Evolutionary conservation across 2,797 vertebrate genomes (phyloP).

Genomic region (Tapirus indicus): DNA sequence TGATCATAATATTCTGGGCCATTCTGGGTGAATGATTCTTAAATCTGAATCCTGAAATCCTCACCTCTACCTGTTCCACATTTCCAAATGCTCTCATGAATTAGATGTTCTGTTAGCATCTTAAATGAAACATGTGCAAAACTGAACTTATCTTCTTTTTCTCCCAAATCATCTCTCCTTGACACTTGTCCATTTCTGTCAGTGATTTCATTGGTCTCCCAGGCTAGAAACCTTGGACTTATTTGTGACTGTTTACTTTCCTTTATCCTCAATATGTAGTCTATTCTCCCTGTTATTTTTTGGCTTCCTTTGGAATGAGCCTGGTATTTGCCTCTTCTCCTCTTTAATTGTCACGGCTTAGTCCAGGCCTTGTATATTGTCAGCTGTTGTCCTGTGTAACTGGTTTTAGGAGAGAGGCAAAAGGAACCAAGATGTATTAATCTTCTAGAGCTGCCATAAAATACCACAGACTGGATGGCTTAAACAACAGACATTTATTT

Average conservation of each 20-base stretch:
- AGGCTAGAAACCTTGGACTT: neutral
- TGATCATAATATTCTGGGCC: neutral
- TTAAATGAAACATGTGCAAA: constrained; percentile 16
- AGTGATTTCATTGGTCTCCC: constrained; percentile 56
- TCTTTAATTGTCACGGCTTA: constrained; percentile 15
- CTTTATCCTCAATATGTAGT: neutral
- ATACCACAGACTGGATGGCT: neutral
- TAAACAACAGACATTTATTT: neutral
- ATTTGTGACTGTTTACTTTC: constrained; percentile 25
- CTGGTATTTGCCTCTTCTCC: neutral
- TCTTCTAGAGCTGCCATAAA: neutral
- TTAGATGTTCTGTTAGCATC: neutral
- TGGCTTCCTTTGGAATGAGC: neutral
- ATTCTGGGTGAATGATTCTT: neutral
- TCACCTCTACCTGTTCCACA: neutral
- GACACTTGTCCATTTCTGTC: neutral
- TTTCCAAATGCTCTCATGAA: neutral
- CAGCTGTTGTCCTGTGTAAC: neutral
- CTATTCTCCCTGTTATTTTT: neutral
- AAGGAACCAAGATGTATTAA: neutral
- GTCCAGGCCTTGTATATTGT: neutral
- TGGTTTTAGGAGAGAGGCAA: constrained; percentile 7
- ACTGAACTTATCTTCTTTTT: neutral
- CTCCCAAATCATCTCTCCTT: neutral
- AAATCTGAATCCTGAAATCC: neutral